These are phyloP conservation scores for Stratiomys singularior DNA, from an alignment of 2,888 invertebrate species.

Conservation along the genomic window DNA sequence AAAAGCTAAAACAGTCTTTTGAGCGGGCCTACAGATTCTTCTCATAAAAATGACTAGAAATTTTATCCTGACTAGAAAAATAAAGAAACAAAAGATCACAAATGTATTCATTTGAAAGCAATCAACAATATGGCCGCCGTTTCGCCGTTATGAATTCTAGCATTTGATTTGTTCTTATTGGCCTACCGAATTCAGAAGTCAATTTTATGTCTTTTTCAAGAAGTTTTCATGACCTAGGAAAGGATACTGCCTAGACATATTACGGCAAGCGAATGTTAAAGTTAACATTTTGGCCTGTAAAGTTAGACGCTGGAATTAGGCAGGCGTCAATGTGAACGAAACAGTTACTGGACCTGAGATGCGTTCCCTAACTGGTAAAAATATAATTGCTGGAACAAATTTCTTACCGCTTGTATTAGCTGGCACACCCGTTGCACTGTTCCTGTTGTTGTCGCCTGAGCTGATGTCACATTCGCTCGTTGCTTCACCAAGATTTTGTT, in stretches of 20 bases:
- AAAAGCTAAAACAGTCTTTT: conserved; percentile 15
- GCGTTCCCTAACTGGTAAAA: conserved; percentile 90
- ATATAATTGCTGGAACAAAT: conserved; percentile 91
- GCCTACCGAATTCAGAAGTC: no score
- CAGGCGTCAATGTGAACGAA: conserved; percentile 93
- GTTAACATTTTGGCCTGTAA: not conserved
- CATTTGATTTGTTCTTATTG: no score
- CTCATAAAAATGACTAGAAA: conserved; percentile 45
- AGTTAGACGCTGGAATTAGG: conserved; percentile 68
- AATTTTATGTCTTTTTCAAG: no score
- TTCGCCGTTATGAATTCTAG: no score
- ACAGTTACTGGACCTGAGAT: conserved; percentile 87
- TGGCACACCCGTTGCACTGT: conserved; percentile 40
- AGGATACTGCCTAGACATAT: no score
- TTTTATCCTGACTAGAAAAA: conserved; percentile 25
- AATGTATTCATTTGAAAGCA: not conserved
- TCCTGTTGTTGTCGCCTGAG: conserved; percentile 34
- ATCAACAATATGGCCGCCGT: no score
- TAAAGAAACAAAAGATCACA: not conserved
- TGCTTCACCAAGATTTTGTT: not conserved
- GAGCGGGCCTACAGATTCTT: conserved; percentile 28
- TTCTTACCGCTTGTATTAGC: conserved; percentile 61
- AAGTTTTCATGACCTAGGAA: no score
- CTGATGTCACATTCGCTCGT: not conserved
- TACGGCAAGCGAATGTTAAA: no score